Evolutionary conservation across 2,888 invertebrate species (phyloP).

Genomic region (Myopa tessellatipennis): DNA sequence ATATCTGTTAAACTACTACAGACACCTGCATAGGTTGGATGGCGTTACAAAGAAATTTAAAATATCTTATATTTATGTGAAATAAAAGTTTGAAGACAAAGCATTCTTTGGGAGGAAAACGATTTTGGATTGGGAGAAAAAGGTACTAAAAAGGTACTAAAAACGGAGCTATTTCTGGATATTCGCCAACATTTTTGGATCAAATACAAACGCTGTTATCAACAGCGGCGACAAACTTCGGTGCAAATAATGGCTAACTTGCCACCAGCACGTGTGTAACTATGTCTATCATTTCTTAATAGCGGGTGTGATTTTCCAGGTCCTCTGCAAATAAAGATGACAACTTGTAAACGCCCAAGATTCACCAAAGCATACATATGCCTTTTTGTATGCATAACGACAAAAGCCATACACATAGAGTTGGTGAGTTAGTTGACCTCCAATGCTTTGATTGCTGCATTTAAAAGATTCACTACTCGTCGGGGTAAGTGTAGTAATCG

Average conservation of each 20-base stretch:
- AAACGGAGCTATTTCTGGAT: conserved; percentile 43
- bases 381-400: background rate
- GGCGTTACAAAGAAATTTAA: no score
- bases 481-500: conserved; percentile 39
- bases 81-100: no score
- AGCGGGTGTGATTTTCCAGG: conserved; percentile 27
- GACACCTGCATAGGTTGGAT: no score
- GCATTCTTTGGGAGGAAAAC: no score
- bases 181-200: conserved; percentile 43
- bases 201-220: conserved; percentile 32
- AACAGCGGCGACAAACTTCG: conserved; percentile 27
- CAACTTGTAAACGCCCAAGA: conserved; percentile 8
- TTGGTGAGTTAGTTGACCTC: conserved; percentile 44
- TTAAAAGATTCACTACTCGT: conserved; percentile 42
- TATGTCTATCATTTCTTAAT: conserved; percentile 30
- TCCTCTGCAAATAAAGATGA: conserved; percentile 6
- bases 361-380: conserved; percentile 43
- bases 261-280: conserved; percentile 30
- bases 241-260: conserved; percentile 38
- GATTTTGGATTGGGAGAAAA: no score
- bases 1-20: no score
- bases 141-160: no score
- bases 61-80: no score
- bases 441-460: conserved; percentile 45
- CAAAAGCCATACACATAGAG: conserved; percentile 47